These are phyloP conservation scores for Myodes glareolus DNA, from an alignment of 2,113 vertebrate species.

Conservation along the genomic window DNA sequence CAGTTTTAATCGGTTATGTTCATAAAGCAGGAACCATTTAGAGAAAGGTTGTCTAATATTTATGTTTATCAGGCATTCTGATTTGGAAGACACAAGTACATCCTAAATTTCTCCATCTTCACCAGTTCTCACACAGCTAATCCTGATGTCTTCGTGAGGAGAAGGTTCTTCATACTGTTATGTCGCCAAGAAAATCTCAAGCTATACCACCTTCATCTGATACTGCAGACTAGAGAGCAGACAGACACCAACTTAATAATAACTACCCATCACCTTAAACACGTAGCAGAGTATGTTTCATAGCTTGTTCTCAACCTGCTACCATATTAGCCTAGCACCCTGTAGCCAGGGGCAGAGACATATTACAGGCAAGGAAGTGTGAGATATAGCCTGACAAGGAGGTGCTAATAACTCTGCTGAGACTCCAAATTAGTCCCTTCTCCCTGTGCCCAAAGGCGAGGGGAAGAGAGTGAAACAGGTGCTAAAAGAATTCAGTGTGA, in stretches of 20 bases:
- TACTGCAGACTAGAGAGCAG: neutral
- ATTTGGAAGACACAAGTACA: neutral
- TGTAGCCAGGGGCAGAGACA: constrained; percentile 42
- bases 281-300: neutral
- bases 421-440: constrained; percentile 42
- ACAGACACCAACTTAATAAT: constrained; percentile 5
- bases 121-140: neutral
- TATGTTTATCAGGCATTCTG: neutral
- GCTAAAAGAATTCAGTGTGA: constrained; percentile 81
- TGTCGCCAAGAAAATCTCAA: neutral
- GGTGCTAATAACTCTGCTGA: constrained; percentile 71
- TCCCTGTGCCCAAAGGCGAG: constrained; percentile 40
- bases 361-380: constrained; percentile 54
- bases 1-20: neutral
- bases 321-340: constrained; percentile 56
- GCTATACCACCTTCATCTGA: neutral
- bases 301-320: constrained; percentile 36
- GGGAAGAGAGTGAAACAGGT: constrained; percentile 65
- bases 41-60: neutral
- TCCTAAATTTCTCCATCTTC: neutral
- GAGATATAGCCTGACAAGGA: constrained; percentile 69
- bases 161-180: neutral
- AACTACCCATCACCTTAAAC: neutral
- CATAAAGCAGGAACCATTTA: neutral
- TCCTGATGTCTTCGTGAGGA: neutral